These are phyloP conservation scores for Molossus molossus DNA, from an alignment of 2,797 vertebrate genomes.

Conservation along the genomic window DNA sequence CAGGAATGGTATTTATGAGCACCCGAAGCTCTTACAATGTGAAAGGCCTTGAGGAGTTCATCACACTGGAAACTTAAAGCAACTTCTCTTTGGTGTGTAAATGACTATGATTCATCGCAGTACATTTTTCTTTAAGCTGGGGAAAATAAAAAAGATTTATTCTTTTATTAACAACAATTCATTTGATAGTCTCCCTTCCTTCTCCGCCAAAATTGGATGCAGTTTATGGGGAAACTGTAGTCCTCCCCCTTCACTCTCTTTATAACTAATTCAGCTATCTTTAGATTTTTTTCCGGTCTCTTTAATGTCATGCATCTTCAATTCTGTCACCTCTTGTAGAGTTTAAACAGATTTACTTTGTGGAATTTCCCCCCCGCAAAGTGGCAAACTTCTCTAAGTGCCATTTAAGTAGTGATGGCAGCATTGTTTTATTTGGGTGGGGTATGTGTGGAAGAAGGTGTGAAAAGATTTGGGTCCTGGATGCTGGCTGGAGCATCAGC, in stretches of 20 bases:
- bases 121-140: not conserved
- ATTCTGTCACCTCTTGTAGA: not conserved
- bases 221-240: not conserved
- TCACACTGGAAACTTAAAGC: not conserved
- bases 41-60: not conserved
- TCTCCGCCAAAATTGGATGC: not conserved
- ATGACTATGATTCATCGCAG: not conserved
- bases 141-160: not conserved
- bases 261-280: not conserved
- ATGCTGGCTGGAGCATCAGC: not conserved
- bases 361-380: not conserved
- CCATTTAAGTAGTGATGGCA: not conserved
- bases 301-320: constrained; percentile 1
- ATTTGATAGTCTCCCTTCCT: not conserved
- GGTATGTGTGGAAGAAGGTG: not conserved
- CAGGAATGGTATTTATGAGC: not conserved
- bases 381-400: not conserved
- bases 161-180: not conserved
- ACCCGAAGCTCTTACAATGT: not conserved
- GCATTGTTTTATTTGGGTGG: not conserved
- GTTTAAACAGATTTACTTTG: not conserved
- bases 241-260: not conserved
- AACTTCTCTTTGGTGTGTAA: not conserved
- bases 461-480: not conserved
- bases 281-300: not conserved